Percentiles rank a stretch among this genome's conserved stretches.
Evolutionary conservation across 2,797 vertebrate genomes (phyloP).

Genomic region (Enteromius viviparus): DNA sequence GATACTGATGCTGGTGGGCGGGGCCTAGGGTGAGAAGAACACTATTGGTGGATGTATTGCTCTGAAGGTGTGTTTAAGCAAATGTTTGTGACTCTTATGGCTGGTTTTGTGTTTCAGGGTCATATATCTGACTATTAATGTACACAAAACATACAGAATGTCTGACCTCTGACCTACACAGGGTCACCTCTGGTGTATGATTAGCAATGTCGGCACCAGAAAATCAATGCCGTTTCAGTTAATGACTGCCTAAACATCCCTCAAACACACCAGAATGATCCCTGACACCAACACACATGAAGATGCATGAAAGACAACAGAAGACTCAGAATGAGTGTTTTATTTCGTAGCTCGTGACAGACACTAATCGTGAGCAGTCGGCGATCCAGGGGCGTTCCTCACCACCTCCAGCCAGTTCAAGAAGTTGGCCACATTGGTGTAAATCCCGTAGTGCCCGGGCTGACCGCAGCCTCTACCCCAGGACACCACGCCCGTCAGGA

Average conservation of each 20-base stretch:
- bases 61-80: not conserved
- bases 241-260: constrained; percentile 3
- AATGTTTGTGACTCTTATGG: not conserved
- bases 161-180: not conserved
- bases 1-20: not conserved
- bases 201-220: not conserved
- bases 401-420: constrained; percentile 78
- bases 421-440: constrained; percentile 84
- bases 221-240: constrained; percentile 11
- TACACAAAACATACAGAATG: not conserved
- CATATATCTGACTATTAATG: not conserved
- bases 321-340: not conserved
- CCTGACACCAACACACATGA: not conserved
- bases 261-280: not conserved
- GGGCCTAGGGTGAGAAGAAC: not conserved
- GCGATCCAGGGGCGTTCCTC: constrained; percentile 19
- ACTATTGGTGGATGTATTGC: not conserved
- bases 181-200: constrained; percentile 22
- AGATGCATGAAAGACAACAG: not conserved
- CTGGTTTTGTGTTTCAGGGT: no score
- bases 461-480: constrained; percentile 87
- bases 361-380: not conserved
- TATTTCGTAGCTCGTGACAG: not conserved
- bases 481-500: constrained; percentile 79
- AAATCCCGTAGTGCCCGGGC: constrained; percentile 82